Conservation (phyloP, 2,113 vertebrate species). For the Boulengeromyrus knoepffleri region DNA sequence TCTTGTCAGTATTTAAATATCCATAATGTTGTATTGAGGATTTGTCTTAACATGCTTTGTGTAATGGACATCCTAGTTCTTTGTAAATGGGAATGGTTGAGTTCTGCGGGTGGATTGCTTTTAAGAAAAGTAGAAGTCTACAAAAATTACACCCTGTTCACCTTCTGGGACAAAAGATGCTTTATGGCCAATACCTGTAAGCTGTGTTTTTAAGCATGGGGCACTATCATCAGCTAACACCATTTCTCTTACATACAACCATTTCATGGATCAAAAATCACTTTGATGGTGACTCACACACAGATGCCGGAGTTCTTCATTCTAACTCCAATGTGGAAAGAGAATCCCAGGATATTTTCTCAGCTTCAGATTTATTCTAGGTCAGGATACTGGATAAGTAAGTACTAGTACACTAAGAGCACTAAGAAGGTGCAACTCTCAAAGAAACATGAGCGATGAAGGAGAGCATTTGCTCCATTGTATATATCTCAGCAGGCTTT, state of each 20-base stretch:
- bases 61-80: not conserved
- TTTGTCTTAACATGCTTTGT: not conserved
- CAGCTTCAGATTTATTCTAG: not conserved
- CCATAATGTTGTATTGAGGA: not conserved
- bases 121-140: not conserved
- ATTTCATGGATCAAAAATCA: not conserved
- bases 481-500: not conserved
- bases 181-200: not conserved
- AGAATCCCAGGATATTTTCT: not conserved
- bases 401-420: not conserved
- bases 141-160: not conserved
- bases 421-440: not conserved
- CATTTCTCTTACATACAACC: not conserved
- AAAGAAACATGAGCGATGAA: not conserved
- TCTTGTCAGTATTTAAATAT: not conserved
- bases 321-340: not conserved
- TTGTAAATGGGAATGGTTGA: not conserved
- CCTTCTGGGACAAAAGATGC: not conserved
- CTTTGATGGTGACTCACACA: not conserved
- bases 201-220: too few relatives aligned
- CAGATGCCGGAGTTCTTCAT: not conserved
- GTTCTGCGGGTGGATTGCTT: not conserved
- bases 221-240: not conserved
- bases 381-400: not conserved
- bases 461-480: not conserved